A percentile compares a stretch with the other conserved stretches of the same genome.
phyloP scores from a whole-genome alignment of 2,113 vertebrate genomes.

The Synchiropus splendidus region DNA sequence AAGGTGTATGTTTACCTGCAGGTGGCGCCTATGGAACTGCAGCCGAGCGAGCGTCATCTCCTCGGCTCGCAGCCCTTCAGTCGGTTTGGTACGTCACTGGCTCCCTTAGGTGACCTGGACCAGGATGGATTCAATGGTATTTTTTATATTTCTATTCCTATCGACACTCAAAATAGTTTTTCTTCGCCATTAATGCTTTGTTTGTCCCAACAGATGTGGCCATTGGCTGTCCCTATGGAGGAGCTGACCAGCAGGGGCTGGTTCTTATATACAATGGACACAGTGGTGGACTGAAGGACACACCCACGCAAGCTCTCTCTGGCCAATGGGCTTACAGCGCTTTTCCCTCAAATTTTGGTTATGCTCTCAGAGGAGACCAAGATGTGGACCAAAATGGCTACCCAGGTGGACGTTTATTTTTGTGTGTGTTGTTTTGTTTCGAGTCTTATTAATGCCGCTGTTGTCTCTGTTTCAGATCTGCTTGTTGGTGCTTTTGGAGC shows the following conservation, averaged over 20 bases:
- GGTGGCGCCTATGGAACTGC: conserved; percentile 54
- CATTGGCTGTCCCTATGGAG: conserved; percentile 78
- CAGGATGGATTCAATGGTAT: conserved; percentile 86
- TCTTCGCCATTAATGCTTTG: too few species aligned
- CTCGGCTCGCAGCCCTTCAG: conserved; percentile 71
- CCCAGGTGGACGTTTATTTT: conserved; percentile 64
- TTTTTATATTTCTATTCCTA: too few species aligned
- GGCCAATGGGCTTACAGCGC: conserved; percentile 71
- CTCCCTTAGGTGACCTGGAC: conserved; percentile 79
- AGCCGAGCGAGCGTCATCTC: conserved; percentile 53
- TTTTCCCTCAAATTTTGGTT: conserved; percentile 78
- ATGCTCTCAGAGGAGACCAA: conserved; percentile 71
- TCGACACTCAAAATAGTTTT: too few species aligned
- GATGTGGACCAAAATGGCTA: conserved; percentile 86
- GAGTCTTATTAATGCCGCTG: neutral
- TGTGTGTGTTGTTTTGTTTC: too few species aligned
- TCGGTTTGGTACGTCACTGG: conserved; percentile 80
- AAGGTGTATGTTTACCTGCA: conserved; percentile 83
- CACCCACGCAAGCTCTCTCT: conserved; percentile 74
- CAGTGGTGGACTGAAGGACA: conserved; percentile 54
- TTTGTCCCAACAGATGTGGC: conserved; percentile 76
- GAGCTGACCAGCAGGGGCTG: conserved; percentile 71
- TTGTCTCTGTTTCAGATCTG: conserved; percentile 66
- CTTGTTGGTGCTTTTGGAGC: conserved; percentile 84
- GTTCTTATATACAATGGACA: conserved; percentile 77